These are phyloP conservation scores for Anoplopoma fimbria DNA, from an alignment of 2,113 vertebrate genomes.

Conservation along the genomic window DNA sequence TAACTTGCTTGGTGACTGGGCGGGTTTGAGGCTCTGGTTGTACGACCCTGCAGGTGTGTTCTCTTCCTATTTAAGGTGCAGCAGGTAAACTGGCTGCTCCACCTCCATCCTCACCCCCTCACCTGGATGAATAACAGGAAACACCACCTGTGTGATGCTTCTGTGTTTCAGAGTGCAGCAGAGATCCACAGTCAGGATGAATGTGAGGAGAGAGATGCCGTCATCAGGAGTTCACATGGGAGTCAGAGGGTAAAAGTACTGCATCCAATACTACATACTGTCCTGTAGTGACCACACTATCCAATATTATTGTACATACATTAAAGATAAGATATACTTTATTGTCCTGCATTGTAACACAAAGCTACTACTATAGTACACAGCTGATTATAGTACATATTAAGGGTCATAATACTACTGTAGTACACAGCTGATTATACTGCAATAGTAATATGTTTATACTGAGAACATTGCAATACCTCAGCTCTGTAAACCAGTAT, in stretches of 20 bases:
- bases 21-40: neutral
- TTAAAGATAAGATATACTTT: no score
- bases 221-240: constrained; percentile 85
- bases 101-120: no score
- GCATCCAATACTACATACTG: neutral
- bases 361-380: no score
- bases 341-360: no score
- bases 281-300: neutral
- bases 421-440: no score
- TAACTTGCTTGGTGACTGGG: neutral
- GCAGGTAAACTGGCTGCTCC: no score
- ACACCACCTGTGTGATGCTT: neutral
- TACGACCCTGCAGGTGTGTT: neutral
- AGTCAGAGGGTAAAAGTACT: constrained; percentile 87
- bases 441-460: neutral
- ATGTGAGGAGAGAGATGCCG: constrained; percentile 86
- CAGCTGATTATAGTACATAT: no score
- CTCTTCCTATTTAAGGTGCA: no score
- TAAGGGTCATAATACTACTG: no score
- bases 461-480: neutral
- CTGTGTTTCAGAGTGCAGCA: constrained; percentile 82
- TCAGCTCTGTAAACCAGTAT: neutral
- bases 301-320: no score
- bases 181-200: constrained; percentile 85
- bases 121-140: neutral